Conservation (phyloP, 1,140 invertebrate species). For the Schmidtea mediterranea region DNA sequence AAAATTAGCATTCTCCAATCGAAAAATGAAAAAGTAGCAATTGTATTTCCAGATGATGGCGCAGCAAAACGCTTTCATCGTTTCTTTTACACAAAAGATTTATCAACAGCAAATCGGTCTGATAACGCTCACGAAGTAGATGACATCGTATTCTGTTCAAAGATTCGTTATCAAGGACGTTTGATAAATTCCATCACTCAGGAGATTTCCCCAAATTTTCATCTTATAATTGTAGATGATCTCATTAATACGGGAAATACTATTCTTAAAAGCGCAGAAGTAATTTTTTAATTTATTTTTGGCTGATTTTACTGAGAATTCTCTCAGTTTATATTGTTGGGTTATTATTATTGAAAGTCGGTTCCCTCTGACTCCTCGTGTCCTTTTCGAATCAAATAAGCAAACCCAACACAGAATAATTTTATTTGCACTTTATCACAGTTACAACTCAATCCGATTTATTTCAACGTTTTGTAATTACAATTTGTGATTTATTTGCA, state of each 20-base stretch:
- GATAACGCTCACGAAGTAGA: too few species aligned
- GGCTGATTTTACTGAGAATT: too few species aligned
- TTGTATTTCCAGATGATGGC: slow-evolving; percentile 26
- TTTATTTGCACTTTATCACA: too few species aligned
- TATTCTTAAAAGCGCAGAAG: slow-evolving; percentile 22
- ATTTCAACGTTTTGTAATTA: too few species aligned
- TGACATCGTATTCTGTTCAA: slow-evolving; percentile 17
- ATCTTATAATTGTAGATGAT: slow-evolving; percentile 26
- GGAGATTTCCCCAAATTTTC: slow-evolving; percentile 18
- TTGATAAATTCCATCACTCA: slow-evolving; percentile 23
- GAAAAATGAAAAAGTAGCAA: slow-evolving; percentile 12
- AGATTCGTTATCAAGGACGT: slow-evolving; percentile 18
- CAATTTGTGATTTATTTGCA: too few species aligned
- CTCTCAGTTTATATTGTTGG: too few species aligned
- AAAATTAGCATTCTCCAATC: slow-evolving; percentile 10
- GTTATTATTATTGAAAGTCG: too few species aligned
- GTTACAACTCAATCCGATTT: too few species aligned
- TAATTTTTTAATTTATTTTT: slow-evolving; percentile 9
- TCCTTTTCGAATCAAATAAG: too few species aligned
- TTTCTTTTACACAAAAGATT: slow-evolving; percentile 11
- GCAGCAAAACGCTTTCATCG: slow-evolving; percentile 22
- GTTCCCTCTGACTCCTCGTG: too few species aligned
- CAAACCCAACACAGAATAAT: too few species aligned
- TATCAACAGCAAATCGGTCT: too few species aligned
- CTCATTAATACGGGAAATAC: slow-evolving; percentile 25